Percentiles rank a stretch among this genome's conserved stretches.
Evolutionary conservation across 2,888 invertebrate species (phyloP).

Genomic region (Nomada fabriciana): DNA sequence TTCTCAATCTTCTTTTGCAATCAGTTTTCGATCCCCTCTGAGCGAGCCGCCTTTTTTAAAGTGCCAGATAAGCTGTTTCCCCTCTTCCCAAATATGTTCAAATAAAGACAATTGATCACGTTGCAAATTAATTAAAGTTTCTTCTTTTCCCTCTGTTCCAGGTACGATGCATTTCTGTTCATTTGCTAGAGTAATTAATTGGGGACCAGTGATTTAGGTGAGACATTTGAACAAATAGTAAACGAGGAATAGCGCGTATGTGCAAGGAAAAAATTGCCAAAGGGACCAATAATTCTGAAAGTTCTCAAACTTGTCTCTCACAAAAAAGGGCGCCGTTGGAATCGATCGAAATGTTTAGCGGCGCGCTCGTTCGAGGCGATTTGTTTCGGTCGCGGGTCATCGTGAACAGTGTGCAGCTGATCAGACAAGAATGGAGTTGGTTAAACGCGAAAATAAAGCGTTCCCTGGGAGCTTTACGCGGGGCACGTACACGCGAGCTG

Average conservation of each 20-base stretch:
- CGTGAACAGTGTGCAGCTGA: slow-evolving; percentile 5
- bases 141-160: slow-evolving; percentile 32
- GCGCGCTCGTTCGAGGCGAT: background rate
- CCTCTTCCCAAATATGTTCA: too few species aligned
- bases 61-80: background rate
- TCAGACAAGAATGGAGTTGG: slow-evolving; percentile 53
- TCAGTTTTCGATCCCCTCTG: slow-evolving; percentile 39
- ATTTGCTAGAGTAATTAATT: background rate
- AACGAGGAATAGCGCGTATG: background rate
- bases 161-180: slow-evolving; percentile 28
- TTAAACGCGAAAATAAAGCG: slow-evolving; percentile 57
- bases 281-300: background rate
- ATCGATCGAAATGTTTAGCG: background rate
- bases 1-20: slow-evolving; percentile 55
- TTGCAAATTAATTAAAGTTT: background rate
- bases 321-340: too few species aligned
- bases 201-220: background rate
- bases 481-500: slow-evolving; percentile 54
- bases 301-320: background rate
- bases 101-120: too few species aligned
- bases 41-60: background rate
- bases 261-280: background rate
- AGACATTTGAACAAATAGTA: background rate
- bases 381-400: background rate
- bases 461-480: slow-evolving; percentile 33